Percentiles rank a stretch among this genome's conserved stretches.
phyloP scores from a whole-genome alignment of 2,797 vertebrate species.

The Mormyrus hasselquistii region DNA sequence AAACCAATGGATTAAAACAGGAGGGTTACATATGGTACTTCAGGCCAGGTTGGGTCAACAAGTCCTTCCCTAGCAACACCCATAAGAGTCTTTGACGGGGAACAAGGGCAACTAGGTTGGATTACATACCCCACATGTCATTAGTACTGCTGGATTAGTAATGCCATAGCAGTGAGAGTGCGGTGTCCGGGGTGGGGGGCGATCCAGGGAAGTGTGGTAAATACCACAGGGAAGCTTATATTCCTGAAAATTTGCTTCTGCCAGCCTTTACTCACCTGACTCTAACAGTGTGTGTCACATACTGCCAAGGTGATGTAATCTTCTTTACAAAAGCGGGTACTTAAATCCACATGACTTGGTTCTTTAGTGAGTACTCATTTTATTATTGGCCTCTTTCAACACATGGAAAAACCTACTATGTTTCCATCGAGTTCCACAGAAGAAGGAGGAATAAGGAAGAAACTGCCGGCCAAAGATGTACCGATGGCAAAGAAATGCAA shows the following conservation, averaged over 20 bases:
- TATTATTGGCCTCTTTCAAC: background rate
- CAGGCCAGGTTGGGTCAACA: background rate
- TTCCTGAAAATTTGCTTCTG: background rate
- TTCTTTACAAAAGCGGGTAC: background rate
- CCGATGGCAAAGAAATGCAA: background rate
- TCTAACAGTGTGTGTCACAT: background rate
- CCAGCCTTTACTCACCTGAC: background rate
- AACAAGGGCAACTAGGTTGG: slow-evolving; percentile 1
- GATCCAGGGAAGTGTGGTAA: background rate
- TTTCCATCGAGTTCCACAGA: background rate
- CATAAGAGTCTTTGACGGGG: background rate
- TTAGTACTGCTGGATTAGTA: slow-evolving; percentile 13
- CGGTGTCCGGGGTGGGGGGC: background rate
- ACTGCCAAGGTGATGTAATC: background rate
- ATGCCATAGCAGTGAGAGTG: background rate
- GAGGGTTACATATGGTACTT: background rate
- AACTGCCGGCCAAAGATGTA: background rate
- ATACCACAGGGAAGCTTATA: background rate
- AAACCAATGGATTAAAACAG: background rate
- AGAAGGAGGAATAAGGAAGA: background rate
- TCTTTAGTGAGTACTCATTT: background rate
- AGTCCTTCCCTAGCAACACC: background rate
- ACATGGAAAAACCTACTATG: background rate
- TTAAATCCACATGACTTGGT: background rate
- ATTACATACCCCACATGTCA: background rate